Conservation (phyloP, 2,113 vertebrate genomes). For the Girardinichthys multiradiatus region DNA sequence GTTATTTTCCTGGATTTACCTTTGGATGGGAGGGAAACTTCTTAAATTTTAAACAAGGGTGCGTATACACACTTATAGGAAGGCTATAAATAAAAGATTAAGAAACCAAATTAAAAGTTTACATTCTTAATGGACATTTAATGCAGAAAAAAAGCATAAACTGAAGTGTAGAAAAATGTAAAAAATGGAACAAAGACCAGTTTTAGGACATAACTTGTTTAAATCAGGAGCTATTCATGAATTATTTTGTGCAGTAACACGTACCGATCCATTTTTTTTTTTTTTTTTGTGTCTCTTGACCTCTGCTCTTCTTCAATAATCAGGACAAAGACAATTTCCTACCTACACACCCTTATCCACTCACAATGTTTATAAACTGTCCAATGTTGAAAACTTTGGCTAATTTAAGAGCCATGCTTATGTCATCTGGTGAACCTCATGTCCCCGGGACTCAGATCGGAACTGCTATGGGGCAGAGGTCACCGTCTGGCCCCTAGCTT, state of each 20-base stretch:
- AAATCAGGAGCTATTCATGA: not conserved
- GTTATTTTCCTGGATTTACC: slow-evolving; percentile 66
- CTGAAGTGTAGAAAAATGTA: not conserved
- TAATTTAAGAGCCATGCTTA: slow-evolving; percentile 65
- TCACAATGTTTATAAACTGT: slow-evolving; percentile 69
- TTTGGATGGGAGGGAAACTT: slow-evolving; percentile 31
- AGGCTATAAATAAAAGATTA: not conserved
- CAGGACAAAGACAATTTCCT: slow-evolving; percentile 73
- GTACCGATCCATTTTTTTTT: slow-evolving; percentile 10
- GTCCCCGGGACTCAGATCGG: slow-evolving; percentile 54
- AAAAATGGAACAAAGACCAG: not conserved
- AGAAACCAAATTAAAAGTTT: not conserved
- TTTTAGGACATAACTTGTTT: not conserved
- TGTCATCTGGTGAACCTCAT: slow-evolving; percentile 79
- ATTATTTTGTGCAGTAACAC: not conserved
- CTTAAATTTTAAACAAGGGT: not conserved
- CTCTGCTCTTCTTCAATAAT: slow-evolving; percentile 63
- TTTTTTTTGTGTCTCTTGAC: slow-evolving; percentile 53
- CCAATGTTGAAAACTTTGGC: slow-evolving; percentile 33
- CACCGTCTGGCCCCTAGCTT: slow-evolving; percentile 67
- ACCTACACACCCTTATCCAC: slow-evolving; percentile 59
- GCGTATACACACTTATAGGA: not conserved
- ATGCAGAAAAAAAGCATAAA: slow-evolving; percentile 1
- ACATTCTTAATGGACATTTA: not conserved
- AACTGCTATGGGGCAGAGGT: slow-evolving; percentile 76